Base-by-base conservation (phyloP, 2,888 invertebrate genomes). In the Branchipolynoe longqiensis region DNA sequence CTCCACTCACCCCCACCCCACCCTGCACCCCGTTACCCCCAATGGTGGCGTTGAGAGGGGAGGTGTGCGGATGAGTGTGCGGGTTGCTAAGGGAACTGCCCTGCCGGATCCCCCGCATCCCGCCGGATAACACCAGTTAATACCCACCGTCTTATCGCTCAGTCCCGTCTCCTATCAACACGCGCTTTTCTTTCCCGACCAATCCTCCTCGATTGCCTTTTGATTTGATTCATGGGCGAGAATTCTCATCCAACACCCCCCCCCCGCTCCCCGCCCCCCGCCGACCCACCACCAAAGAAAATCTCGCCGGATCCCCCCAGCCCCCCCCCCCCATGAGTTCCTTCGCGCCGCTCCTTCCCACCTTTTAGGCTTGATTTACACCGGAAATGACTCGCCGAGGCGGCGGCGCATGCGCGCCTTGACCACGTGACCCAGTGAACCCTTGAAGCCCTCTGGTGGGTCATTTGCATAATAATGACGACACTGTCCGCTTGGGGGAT, bases 391-490 rank as follows among this genome's bases (percentile, higher is more conserved):
- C 69, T 33, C 14, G 33, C 14, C 18, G 69, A 69, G 36, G 14
- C 69, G 36, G 22, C 69, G 33, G 69, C 69, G 69, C 69, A 69
- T 69, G 69, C 36, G 36, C 69, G 69, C n/a, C 69, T 69, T 69
- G 69, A 69, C 69, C 69, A 69, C 69, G 69, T 69, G 69, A 69
- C 69, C 69, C 69, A 69, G 69, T 69, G 69, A 69, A 69, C 69
- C 69, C 25, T 69, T 2, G 18, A 12, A 33, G 69, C 36, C 69
- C 69, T 38, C 18, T 38, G 36, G 33, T 69, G 69, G 14, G 33
- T 36, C 38, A 69, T 69, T 69, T 69, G 38, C 69, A 69, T 69
- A 36, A 69, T 69, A 69, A 69, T 69, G 36, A 69, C 69, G 69
- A n/a, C 18, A 3, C 22, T 31, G 2, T 31, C 62, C 62, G 62